Evolutionary conservation across 2,113 vertebrate species (phyloP), one percentile per base, ranked within the genome.

Genomic region (Peromyscus polionotus): DNA sequence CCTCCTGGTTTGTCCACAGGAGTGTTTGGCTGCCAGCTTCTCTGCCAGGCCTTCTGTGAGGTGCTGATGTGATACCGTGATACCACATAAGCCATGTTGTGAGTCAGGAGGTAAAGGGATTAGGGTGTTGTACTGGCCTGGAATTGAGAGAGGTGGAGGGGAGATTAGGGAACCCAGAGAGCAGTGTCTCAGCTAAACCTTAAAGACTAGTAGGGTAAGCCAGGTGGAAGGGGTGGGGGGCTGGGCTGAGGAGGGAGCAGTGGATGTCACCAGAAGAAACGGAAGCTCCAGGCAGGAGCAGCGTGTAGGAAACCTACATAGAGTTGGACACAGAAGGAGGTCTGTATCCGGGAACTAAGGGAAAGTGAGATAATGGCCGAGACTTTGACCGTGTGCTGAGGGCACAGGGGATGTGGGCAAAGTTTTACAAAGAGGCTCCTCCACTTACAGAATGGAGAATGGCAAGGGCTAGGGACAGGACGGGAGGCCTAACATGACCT

Each of bases 1-100:
- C 87, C 83, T 88, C 63, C 91, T 93, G 83, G 80, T 93, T 95
- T 19, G 59, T 77, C 92, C 77, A 90, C 31, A 94, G 59, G 87
- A 28, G n/a, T 77, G 90, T 45, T 67, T 90, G 65, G 93, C 79
- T 95, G 57, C 6, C n/a, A 54, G n/a, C 59, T 90, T 88, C 9
- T 85, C 5, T 68, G 7, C 84, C 45, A 87, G 36, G 76, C 19
- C 67, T 95, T 75, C 83, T 73, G 70, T 57, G 59, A 90, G n/a
- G 45, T 85, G 51, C 57, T 61, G 54, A 63, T 39, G 9, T 87
- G 91, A 83, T 79, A 81, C 91, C 8, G 3, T 83, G 93, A 91
- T 89, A 79, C 91, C 61, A 54, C 65, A 48, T 36, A 96, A 90
- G 7, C 36, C 68, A 70, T 31, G 26, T 72, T 22, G 54, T 97